Percentiles rank a stretch among this genome's conserved stretches.
Conservation (phyloP, 2,797 vertebrate species). For the Gymnothorax reevesii region DNA sequence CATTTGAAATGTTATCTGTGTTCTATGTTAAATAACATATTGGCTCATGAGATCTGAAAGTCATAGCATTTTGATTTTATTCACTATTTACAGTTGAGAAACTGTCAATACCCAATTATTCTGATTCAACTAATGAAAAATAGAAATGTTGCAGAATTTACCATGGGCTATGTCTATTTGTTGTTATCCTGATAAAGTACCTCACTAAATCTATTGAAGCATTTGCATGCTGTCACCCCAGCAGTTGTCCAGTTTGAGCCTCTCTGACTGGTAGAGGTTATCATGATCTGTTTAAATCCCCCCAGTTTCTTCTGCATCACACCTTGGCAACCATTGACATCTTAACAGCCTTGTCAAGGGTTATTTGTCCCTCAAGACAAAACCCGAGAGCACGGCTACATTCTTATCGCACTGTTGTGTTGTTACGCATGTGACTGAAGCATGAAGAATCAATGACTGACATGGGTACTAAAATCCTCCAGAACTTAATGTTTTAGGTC, state of each 20-base stretch:
- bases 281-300: neutral
- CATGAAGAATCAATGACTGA: too few species aligned
- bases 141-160: neutral
- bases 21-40: too few species aligned
- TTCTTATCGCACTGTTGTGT: neutral
- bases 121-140: neutral
- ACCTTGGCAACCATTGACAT: neutral
- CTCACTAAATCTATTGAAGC: neutral
- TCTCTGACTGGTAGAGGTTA: neutral
- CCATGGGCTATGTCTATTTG: neutral
- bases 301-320: neutral
- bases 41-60: too few species aligned
- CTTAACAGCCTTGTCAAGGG: neutral
- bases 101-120: neutral
- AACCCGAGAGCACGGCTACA: neutral
- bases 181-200: neutral
- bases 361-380: neutral
- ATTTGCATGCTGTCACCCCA: neutral
- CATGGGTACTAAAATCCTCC: too few species aligned
- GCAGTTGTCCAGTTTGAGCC: neutral
- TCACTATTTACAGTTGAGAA: neutral
- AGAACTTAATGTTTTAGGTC: too few species aligned
- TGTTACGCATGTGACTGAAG: too few species aligned
- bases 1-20: too few species aligned
- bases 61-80: neutral